A percentile compares a stretch with the other conserved stretches of the same genome.
phyloP scores from a whole-genome alignment of 2,888 invertebrate species.

The Hermodice carunculata region DNA sequence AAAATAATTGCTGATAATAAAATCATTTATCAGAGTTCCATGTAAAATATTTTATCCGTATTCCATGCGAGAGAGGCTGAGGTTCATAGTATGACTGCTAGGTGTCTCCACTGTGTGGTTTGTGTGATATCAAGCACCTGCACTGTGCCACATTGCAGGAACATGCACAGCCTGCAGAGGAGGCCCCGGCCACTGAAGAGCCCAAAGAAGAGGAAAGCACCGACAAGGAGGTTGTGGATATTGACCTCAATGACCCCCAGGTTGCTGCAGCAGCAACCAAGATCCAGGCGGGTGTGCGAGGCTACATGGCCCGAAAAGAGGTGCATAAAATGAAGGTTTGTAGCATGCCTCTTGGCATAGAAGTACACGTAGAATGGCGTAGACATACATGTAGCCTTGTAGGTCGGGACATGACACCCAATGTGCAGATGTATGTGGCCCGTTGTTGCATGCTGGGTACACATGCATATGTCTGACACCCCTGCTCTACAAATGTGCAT shows the following conservation, averaged over 20 bases:
- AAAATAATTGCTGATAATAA: too few species aligned
- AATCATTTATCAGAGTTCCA: too few species aligned
- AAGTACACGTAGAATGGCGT: too few species aligned
- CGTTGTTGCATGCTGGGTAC: too few species aligned
- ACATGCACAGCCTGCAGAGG: constrained; percentile 16
- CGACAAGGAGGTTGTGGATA: constrained; percentile 44
- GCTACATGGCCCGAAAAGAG: constrained; percentile 59
- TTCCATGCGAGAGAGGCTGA: not conserved
- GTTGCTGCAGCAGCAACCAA: constrained; percentile 58
- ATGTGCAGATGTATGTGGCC: too few species aligned
- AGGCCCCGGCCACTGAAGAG: constrained; percentile 24
- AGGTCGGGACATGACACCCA: too few species aligned
- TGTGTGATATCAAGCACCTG: constrained; percentile 7
- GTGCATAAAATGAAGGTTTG: constrained; percentile 37
- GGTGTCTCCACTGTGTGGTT: not conserved
- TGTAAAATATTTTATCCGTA: not conserved
- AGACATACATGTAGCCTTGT: too few species aligned
- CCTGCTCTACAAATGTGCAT: too few species aligned
- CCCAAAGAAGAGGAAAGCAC: too few species aligned
- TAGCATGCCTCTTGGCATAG: not conserved
- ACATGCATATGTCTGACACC: too few species aligned
- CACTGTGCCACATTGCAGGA: not conserved
- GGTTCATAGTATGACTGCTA: not conserved
- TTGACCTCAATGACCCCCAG: constrained; percentile 48
- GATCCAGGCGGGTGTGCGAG: constrained; percentile 67